Evolutionary conservation across 2,113 vertebrate species (phyloP).

Genomic region (human): DNA sequence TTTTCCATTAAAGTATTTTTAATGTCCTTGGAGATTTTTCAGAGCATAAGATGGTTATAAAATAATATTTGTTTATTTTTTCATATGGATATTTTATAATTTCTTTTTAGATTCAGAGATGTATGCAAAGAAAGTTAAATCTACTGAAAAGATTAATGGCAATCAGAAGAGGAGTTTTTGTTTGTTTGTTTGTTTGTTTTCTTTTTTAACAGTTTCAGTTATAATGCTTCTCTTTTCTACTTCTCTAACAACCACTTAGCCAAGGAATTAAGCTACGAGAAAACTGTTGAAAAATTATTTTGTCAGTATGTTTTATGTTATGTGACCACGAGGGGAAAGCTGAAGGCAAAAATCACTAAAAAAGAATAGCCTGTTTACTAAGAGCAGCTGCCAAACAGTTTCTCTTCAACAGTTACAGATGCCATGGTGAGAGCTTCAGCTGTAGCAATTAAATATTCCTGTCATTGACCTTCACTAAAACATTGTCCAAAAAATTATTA

Average conservation of each 20-base stretch:
- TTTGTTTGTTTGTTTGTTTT: not conserved
- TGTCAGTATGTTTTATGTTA: conserved; percentile 16
- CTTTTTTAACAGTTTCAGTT: not conserved
- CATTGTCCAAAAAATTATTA: not conserved
- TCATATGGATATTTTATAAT: not conserved
- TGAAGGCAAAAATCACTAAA: not conserved
- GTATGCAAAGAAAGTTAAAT: not conserved
- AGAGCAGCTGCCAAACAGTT: not conserved
- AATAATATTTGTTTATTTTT: conserved; percentile 2
- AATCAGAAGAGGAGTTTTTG: not conserved
- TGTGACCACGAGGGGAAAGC: not conserved
- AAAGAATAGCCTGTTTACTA: not conserved
- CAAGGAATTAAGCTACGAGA: conserved; percentile 17
- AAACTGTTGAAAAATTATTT: conserved; percentile 54
- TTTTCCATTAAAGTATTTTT: not conserved
- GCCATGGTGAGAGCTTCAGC: not conserved
- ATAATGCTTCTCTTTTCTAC: not conserved
- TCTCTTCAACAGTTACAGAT: not conserved
- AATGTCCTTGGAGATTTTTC: not conserved
- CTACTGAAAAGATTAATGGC: not conserved
- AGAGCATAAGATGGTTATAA: not conserved
- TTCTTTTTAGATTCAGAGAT: conserved; percentile 33
- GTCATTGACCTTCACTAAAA: conserved; percentile 23
- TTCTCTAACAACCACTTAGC: not conserved
- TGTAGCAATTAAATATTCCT: not conserved